phyloP scores from a whole-genome alignment of 2,888 invertebrate species.

The Caenorhabditis sp. region DNA sequence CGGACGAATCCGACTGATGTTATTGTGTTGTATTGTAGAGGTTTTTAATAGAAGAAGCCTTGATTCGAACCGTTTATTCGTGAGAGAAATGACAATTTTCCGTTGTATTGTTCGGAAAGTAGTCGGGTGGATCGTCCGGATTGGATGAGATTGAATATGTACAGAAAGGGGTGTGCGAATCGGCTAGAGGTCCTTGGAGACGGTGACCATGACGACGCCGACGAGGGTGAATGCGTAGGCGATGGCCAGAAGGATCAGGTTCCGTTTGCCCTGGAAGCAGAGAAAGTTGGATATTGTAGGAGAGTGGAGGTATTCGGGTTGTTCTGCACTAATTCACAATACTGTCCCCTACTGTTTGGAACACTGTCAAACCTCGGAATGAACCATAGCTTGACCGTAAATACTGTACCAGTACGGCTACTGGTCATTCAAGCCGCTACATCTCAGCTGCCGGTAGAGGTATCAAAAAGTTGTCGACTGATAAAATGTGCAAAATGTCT shows the following conservation, averaged over 20 bases:
- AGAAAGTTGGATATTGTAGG: background rate
- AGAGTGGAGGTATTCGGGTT: too few relatives aligned
- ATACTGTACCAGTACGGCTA: too few relatives aligned
- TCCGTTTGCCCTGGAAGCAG: slow-evolving; percentile 58
- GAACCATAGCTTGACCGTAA: too few relatives aligned
- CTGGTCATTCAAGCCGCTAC: too few relatives aligned
- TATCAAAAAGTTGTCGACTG: too few relatives aligned
- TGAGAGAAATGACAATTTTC: slow-evolving; percentile 3
- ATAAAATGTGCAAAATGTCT: too few relatives aligned
- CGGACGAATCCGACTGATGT: background rate
- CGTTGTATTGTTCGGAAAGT: slow-evolving; percentile 8
- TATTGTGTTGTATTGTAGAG: background rate
- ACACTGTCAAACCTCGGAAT: too few relatives aligned
- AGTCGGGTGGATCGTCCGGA: background rate
- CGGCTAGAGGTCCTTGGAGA: slow-evolving; percentile 39
- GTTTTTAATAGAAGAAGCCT: background rate
- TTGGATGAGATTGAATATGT: slow-evolving; percentile 8
- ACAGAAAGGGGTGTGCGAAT: slow-evolving; percentile 9
- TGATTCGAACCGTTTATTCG: slow-evolving; percentile 40
- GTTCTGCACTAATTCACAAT: too few relatives aligned
- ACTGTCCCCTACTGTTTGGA: too few relatives aligned
- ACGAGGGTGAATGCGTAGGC: slow-evolving; percentile 64
- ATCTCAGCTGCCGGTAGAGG: too few relatives aligned
- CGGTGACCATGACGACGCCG: slow-evolving; percentile 59
- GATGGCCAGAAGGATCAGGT: slow-evolving; percentile 59